Evolutionary conservation across 2,113 vertebrate species (phyloP), one percentile per base, ranked within the genome.

Genomic region (Nesospiza acunhae): DNA sequence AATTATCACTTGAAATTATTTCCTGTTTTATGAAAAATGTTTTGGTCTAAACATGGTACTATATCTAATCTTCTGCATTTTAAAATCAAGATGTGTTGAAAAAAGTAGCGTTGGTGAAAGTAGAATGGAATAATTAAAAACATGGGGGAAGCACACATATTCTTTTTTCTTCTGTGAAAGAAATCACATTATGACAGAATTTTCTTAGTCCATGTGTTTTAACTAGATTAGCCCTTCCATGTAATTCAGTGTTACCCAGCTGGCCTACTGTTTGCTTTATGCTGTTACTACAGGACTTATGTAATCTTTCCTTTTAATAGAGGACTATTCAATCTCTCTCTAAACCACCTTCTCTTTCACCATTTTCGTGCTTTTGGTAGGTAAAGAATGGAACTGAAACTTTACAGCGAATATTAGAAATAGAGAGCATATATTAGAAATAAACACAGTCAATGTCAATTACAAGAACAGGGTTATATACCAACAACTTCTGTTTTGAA

Each of bases 401-500:
- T 49, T 28, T 23, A 49, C 27, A 69, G 15, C 4, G 3, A 17
- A 20, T 31, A 37, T 26, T 16, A 64, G 44, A 84, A 87, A 82
- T 24, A 69, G 15, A 56, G 12, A 56, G 8, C 4, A 3, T 13
- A 28, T 28, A 37, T 22, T 13, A 64, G 44, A 84, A 89, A 78
- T 52, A 87, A 87, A 60, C 13, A 59, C 13, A 59, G 22, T 49
- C 26, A 89, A 78, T 35, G 35, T 10, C 22, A 55, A 0, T 76
- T 72, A 22, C 24, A 86, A 73, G 28, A 82, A 41, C 2, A 35
- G 5, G 4, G 7, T 20, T 88, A 74, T 68, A 17, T 24, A 53
- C 91, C n/a, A 82, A 91, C 39, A 28, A 68, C 5, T 73, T 62
- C 37, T 84, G 30, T 78, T 82, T 89, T 58, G 21, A 63, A 89